Percentiles rank a stretch among this genome's conserved stretches.
These are phyloP conservation scores for Pelecanus crispus DNA, from an alignment of 2,113 vertebrate genomes.

Conservation along the genomic window DNA sequence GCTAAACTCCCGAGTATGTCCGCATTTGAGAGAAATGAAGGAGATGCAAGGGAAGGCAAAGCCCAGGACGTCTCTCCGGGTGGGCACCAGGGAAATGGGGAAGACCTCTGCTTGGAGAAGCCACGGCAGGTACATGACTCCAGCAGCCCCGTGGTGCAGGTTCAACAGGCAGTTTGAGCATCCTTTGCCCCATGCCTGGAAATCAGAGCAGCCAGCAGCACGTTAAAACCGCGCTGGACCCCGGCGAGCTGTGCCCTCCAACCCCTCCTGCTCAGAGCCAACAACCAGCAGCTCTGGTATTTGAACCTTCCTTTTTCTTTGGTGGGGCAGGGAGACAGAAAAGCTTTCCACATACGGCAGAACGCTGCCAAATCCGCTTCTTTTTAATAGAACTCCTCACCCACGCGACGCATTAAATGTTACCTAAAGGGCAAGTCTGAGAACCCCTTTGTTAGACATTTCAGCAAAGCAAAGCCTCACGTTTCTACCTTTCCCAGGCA, in stretches of 20 bases:
- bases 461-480: not conserved
- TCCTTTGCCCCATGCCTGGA: not conserved
- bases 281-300: fast-evolving
- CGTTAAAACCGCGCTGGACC: fast-evolving
- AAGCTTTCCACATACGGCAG: not conserved
- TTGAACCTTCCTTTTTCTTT: not conserved
- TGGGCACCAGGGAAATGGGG: not conserved
- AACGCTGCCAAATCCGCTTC: not conserved
- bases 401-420: not conserved
- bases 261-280: fast-evolving
- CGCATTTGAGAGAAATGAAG: not conserved
- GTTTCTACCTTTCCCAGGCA: not conserved
- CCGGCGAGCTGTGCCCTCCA: not conserved
- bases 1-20: not conserved
- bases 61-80: not conserved
- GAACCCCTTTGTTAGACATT: not conserved
- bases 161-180: not conserved
- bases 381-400: slow-evolving; percentile 29
- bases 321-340: not conserved
- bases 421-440: slow-evolving; percentile 4
- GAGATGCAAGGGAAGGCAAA: not conserved
- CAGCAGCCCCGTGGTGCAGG: not conserved
- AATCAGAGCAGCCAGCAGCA: not conserved
- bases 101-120: not conserved
- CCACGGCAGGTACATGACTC: not conserved